Evolutionary conservation across 2,888 invertebrate species (phyloP).

Genomic region (Anoplius nigerrimus): DNA sequence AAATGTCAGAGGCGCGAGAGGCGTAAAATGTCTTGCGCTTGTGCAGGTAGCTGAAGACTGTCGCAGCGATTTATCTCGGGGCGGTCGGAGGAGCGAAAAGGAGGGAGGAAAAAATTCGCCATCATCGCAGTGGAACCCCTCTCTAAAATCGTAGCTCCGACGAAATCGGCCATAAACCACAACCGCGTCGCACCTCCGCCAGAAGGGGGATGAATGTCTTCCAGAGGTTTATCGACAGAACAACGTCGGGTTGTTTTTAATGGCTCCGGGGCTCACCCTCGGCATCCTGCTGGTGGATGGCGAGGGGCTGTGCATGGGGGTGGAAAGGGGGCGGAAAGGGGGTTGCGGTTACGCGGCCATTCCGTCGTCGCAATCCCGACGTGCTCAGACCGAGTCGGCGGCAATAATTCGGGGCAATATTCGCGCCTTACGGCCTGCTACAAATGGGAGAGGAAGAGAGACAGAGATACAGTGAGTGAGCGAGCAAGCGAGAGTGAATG

Average conservation of each 20-base stretch:
- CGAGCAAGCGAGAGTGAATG: no score
- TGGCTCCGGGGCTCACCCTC: constrained; percentile 16
- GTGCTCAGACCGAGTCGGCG: constrained; percentile 20
- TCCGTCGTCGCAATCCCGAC: constrained; percentile 10
- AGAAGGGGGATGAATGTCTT: constrained; percentile 16
- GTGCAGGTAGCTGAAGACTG: no score
- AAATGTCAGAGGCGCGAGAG: no score
- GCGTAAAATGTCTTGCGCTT: no score
- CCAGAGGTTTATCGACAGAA: constrained; percentile 36
- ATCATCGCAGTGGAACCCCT: no score
- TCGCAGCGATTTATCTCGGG: no score
- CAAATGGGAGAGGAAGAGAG: neutral
- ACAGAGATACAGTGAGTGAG: no score
- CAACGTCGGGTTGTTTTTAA: constrained; percentile 38
- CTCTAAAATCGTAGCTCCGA: constrained; percentile 19
- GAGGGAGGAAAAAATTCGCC: constrained; percentile 13
- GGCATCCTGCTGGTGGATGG: no score
- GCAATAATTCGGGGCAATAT: constrained; percentile 40
- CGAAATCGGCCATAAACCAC: constrained; percentile 36
- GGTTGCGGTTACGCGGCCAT: constrained; percentile 22
- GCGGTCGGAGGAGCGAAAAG: neutral
- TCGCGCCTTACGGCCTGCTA: constrained; percentile 26
- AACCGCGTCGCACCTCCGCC: constrained; percentile 17
- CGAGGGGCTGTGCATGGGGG: no score
- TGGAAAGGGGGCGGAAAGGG: no score